A percentile compares a stretch with the other conserved stretches of the same genome.
phyloP scores from a whole-genome alignment of 2,113 vertebrate species.

The Polypterus bichir region DNA sequence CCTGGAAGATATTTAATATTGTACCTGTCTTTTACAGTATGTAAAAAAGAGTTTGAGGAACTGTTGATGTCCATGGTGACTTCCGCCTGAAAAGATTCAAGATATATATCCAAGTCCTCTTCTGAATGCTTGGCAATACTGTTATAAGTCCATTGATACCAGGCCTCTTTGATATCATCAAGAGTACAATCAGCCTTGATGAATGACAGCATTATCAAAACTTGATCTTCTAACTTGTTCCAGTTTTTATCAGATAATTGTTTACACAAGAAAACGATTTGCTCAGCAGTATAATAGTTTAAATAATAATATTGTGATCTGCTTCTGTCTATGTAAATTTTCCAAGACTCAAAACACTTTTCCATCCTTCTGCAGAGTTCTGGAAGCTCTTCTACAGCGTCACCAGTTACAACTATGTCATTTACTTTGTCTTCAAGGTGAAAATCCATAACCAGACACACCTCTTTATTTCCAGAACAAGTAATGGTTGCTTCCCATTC shows the following conservation, averaged over 20 bases:
- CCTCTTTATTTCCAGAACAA: slow-evolving; percentile 33
- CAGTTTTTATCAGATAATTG: slow-evolving; percentile 42
- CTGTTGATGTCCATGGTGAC: slow-evolving; percentile 12
- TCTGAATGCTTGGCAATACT: slow-evolving; percentile 34
- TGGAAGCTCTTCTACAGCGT: slow-evolving; percentile 47
- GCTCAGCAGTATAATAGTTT: slow-evolving; percentile 83
- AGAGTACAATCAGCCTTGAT: slow-evolving; percentile 52
- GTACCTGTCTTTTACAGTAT: slow-evolving; percentile 7
- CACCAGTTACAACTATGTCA: slow-evolving; percentile 42
- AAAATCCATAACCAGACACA: slow-evolving; percentile 61
- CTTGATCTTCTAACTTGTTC: slow-evolving; percentile 34
- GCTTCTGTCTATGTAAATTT: slow-evolving; percentile 56
- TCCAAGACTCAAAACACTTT: slow-evolving; percentile 61
- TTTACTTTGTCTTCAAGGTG: slow-evolving; percentile 27
- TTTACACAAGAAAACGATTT: slow-evolving; percentile 70
- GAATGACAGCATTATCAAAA: slow-evolving; percentile 80
- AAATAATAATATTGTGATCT: slow-evolving; percentile 63
- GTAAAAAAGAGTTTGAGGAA: neutral
- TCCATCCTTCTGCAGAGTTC: slow-evolving; percentile 75
- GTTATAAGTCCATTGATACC: slow-evolving; percentile 44
- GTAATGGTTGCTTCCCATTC: slow-evolving; percentile 59
- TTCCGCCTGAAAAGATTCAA: slow-evolving; percentile 40
- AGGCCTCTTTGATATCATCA: slow-evolving; percentile 32
- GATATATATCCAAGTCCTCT: slow-evolving; percentile 38
- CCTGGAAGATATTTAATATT: slow-evolving; percentile 14